Conservation (phyloP, 2,888 invertebrate genomes). For the Nomada ferruginata region DNA sequence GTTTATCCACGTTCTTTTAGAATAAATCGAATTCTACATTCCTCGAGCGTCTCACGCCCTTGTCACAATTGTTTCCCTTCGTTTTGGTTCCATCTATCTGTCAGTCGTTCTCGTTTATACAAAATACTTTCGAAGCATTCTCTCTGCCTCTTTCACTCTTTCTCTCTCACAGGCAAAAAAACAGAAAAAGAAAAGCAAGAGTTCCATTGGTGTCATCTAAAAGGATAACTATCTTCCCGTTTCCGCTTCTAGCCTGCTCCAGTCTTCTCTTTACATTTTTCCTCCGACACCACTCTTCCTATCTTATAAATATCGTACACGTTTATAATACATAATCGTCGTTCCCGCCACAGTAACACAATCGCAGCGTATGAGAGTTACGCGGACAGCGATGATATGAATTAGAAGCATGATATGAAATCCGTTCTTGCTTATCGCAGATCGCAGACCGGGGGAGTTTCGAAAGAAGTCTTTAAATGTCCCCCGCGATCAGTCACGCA, state of each 20-base stretch:
- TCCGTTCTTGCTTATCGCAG: slow-evolving; percentile 71
- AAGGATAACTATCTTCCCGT: slow-evolving; percentile 2
- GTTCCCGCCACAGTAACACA: slow-evolving; percentile 62
- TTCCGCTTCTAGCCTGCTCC: background rate
- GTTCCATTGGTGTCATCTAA: background rate
- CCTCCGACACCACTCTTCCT: background rate
- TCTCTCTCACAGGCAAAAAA: background rate
- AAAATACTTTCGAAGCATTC: slow-evolving; percentile 67
- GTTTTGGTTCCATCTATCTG: background rate
- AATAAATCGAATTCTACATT: slow-evolving; percentile 39
- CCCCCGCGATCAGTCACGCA: background rate
- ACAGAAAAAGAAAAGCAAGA: slow-evolving; percentile 19
- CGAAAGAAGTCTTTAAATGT: slow-evolving; percentile 9
- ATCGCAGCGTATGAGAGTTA: slow-evolving; percentile 67
- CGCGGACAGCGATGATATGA: slow-evolving; percentile 76
- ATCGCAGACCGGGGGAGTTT: slow-evolving; percentile 30
- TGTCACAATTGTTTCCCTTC: background rate
- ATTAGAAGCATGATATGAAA: slow-evolving; percentile 77
- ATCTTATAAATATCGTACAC: slow-evolving; percentile 70
- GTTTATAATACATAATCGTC: slow-evolving; percentile 69
- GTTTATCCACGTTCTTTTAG: slow-evolving; percentile 1
- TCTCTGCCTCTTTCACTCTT: background rate
- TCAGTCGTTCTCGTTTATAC: slow-evolving; percentile 48
- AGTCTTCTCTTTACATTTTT: background rate
- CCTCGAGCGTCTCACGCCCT: background rate